These are phyloP conservation scores for Choristoneura fumiferana DNA, from an alignment of 1,140 invertebrate genomes.

Conservation along the genomic window DNA sequence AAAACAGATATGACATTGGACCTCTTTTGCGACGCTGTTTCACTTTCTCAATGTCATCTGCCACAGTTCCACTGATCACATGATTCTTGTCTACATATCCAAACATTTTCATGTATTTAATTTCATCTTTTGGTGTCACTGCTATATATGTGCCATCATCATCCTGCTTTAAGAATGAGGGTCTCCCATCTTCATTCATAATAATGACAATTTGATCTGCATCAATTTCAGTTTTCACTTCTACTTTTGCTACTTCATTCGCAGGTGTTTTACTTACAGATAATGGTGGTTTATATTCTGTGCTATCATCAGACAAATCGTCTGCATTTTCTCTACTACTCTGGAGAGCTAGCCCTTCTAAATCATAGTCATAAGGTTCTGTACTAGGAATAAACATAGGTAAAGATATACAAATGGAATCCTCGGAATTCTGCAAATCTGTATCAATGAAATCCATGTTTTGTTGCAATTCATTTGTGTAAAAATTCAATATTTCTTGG, in stretches of 20 bases:
- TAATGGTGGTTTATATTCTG: conserved; percentile 13
- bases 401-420: conserved; percentile 50
- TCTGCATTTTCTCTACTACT: conserved; percentile 19
- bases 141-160: conserved; percentile 30
- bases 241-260: not conserved
- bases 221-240: conserved; percentile 9
- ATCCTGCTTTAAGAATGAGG: conserved; percentile 33
- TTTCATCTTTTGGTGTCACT: conserved; percentile 23
- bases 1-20: conserved; percentile 52
- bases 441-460: conserved; percentile 36
- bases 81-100: not conserved
- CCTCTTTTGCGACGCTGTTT: conserved; percentile 45
- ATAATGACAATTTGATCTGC: conserved; percentile 46
- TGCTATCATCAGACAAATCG: conserved; percentile 19
- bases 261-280: conserved; percentile 12
- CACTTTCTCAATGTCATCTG: not conserved
- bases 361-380: conserved; percentile 37
- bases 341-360: conserved; percentile 30
- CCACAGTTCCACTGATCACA: too few species aligned
- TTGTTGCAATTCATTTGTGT: conserved; percentile 43
- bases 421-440: conserved; percentile 27
- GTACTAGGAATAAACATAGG: conserved; percentile 30
- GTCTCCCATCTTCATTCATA: conserved; percentile 38
- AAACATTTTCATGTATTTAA: conserved; percentile 25
- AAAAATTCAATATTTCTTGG: conserved; percentile 49